Evolutionary conservation across 2,113 vertebrate genomes (phyloP).

Genomic region (Austrofundulus limnaeus): DNA sequence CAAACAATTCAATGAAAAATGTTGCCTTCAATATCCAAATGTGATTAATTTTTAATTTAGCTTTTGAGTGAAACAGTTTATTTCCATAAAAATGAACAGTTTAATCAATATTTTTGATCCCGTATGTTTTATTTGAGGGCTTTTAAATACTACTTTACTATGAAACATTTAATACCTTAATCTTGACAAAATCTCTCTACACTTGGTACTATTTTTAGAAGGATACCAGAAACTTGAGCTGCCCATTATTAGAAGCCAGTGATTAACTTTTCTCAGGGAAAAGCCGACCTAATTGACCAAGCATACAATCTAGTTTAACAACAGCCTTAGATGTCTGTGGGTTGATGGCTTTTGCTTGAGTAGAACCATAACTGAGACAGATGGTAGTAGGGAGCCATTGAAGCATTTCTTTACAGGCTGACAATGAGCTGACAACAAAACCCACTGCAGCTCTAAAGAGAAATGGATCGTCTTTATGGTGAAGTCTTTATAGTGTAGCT

Average conservation of each 20-base stretch:
- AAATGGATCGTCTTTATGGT: background rate
- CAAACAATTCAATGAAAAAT: no score
- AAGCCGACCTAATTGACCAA: constrained; percentile 69
- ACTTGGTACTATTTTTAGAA: constrained; percentile 42
- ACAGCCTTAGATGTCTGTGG: constrained; percentile 53
- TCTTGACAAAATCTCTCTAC: background rate
- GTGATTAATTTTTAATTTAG: no score
- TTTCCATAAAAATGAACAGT: background rate
- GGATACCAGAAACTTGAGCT: constrained; percentile 29
- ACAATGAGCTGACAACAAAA: constrained; percentile 57
- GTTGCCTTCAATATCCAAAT: no score
- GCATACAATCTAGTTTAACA: constrained; percentile 58
- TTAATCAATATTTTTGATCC: background rate
- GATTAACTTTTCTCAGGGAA: constrained; percentile 66
- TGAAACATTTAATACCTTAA: background rate
- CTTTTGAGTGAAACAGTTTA: no score
- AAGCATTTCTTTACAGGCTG: constrained; percentile 57
- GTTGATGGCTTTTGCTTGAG: constrained; percentile 70
- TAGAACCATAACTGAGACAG: constrained; percentile 63
- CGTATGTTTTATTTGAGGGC: background rate
- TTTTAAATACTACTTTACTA: background rate
- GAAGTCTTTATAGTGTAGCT: constrained; percentile 9
- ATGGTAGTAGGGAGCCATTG: constrained; percentile 54
- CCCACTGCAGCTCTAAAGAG: constrained; percentile 33
- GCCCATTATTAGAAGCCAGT: constrained; percentile 36